Evolutionary conservation across 2,888 invertebrate species (phyloP), one percentile per base, ranked within the genome.

Genomic region (Oeneis ivallda): DNA sequence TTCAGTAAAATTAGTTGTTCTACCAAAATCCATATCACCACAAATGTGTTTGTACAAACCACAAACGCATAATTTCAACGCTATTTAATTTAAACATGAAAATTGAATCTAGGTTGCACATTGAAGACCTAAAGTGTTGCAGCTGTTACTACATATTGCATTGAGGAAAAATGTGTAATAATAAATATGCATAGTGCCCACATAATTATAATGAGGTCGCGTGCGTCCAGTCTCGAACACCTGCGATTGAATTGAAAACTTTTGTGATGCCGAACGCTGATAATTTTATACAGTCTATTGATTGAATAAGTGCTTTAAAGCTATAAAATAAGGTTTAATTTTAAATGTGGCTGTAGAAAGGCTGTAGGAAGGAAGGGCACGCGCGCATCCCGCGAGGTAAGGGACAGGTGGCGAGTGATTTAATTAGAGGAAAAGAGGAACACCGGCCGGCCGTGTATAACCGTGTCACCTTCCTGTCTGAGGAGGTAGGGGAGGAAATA

Each of bases 391-490:
- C 71, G 65, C 67, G 52, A 64, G 49, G 62, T 59, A 64, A 70
- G 74, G 73, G 80, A 81, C 87, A 87, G 86, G 87, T 88, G 88
- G 75, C 71, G 85, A 87, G 74, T 81, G 87, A 87, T 84, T 84
- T 84, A 83, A 86, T 86, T 82, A 83, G 81, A 78, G 77, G 75
- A 69, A 67, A 63, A 79, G 79, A 80, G 77, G 76, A 78, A 74
- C 69, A 70, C 74, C 75, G 76, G 49, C 59, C 57, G 57, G 49
- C 41, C 72, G 53, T 37, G 56, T 41, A 56, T 56, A 19, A 15
- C 53, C 15, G 53, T 10, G 53, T 34, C 34, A 56, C 58, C 58
- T 58, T 58, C 37, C 60, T 50, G 60, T 60, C 49, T 59, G 37
- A 47, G 39, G 43, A 32, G 43, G 57, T n/a, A 6, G 43, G n/a